These are phyloP conservation scores for Arrhamphus sclerolepis DNA, from an alignment of 2,797 vertebrate species.

Conservation along the genomic window DNA sequence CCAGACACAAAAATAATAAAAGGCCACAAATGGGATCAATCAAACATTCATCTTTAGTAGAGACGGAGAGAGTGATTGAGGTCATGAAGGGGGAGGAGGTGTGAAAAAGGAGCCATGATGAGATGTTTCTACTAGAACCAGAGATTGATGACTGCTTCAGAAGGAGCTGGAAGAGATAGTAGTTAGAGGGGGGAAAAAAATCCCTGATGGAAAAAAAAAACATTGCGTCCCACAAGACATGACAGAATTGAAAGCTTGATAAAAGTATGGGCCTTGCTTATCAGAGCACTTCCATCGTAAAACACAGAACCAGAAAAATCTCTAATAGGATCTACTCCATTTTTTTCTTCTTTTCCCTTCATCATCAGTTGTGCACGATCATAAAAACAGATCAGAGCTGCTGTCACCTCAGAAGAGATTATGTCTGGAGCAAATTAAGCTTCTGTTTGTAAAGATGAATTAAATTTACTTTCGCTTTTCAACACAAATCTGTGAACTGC, in stretches of 20 bases:
- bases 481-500: constrained; percentile 15
- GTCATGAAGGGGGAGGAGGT: constrained; percentile 53
- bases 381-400: constrained; percentile 15
- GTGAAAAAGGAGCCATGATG: constrained; percentile 72
- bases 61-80: constrained; percentile 57
- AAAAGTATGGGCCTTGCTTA: constrained; percentile 44
- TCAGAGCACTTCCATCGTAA: constrained; percentile 38
- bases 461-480: constrained; percentile 42
- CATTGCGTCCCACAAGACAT: constrained; percentile 26
- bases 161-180: constrained; percentile 48
- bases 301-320: constrained; percentile 38
- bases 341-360: constrained; percentile 14
- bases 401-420: constrained; percentile 50
- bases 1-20: constrained; percentile 37
- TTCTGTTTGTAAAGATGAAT: constrained; percentile 56
- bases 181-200: constrained; percentile 26
- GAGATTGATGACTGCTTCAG: constrained; percentile 75
- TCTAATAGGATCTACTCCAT: constrained; percentile 54
- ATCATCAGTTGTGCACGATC: constrained; percentile 41
- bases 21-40: constrained; percentile 38
- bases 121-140: constrained; percentile 70
- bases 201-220: constrained; percentile 68
- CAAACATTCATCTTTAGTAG: constrained; percentile 51
- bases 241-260: constrained; percentile 43
- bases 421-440: constrained; percentile 42